These are phyloP conservation scores for Cyclina sinensis DNA, from an alignment of 1,140 invertebrate species.

Conservation along the genomic window DNA sequence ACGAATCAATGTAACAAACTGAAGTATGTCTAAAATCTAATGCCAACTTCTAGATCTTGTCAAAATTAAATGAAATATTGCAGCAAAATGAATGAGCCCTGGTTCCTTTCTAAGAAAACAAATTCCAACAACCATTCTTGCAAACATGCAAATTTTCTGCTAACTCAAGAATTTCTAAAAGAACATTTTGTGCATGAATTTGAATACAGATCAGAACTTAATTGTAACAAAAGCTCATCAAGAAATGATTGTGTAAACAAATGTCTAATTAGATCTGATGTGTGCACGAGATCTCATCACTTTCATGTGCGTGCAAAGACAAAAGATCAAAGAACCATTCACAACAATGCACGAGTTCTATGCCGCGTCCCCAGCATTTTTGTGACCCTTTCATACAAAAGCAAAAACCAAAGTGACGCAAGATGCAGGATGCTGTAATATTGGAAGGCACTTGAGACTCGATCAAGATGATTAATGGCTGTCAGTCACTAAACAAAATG, in stretches of 20 bases:
- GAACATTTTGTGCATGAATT: conserved; percentile 1
- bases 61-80: background rate
- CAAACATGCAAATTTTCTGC: conserved; percentile 9
- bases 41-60: background rate
- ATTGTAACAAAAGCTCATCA: background rate
- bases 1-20: too few species aligned
- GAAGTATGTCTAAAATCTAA: background rate
- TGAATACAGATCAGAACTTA: background rate
- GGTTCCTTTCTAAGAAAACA: background rate
- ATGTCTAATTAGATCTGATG: conserved; percentile 21
- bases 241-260: conserved; percentile 10
- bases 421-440: conserved; percentile 27
- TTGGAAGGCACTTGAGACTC: conserved; percentile 28
- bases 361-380: background rate
- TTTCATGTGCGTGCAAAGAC: background rate
- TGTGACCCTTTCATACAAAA: conserved; percentile 20
- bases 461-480: conserved; percentile 22
- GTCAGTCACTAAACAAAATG: conserved; percentile 26
- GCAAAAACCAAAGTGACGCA: conserved; percentile 18
- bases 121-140: background rate
- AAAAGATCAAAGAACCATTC: conserved; percentile 12
- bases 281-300: background rate
- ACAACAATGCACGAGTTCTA: conserved; percentile 16
- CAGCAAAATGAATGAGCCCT: background rate
- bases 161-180: background rate